Conservation (phyloP, 2,797 vertebrate genomes). For the Petrocephalus schoutedeni region DNA sequence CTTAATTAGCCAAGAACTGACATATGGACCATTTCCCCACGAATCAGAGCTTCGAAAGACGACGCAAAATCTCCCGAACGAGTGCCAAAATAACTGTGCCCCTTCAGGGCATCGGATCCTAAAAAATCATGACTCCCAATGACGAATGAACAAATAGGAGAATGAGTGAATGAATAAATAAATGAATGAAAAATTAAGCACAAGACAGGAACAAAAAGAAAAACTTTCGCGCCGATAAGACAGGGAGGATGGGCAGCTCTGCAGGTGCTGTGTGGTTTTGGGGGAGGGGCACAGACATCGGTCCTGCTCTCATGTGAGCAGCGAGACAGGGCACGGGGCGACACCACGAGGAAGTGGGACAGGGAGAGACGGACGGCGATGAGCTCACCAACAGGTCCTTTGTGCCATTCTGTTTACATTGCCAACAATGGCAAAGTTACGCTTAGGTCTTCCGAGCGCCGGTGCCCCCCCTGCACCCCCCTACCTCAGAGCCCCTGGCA, state of each 20-base stretch:
- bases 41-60: background rate
- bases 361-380: background rate
- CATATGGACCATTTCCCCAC: background rate
- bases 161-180: background rate
- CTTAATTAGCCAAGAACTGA: background rate
- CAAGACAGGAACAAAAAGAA: background rate
- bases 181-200: background rate
- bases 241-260: background rate
- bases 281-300: background rate
- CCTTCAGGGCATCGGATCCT: background rate
- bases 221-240: background rate
- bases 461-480: background rate
- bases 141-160: background rate
- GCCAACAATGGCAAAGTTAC: slow-evolving; percentile 25
- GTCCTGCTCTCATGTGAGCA: background rate
- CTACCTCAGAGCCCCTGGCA: background rate
- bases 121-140: background rate
- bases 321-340: background rate
- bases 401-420: slow-evolving; percentile 7
- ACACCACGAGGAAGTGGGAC: background rate
- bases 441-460: slow-evolving; percentile 13
- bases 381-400: background rate
- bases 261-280: background rate
- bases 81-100: background rate
- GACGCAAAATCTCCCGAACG: background rate